phyloP scores from a whole-genome alignment of 2,888 invertebrate species.

The Anorthoa munda region DNA sequence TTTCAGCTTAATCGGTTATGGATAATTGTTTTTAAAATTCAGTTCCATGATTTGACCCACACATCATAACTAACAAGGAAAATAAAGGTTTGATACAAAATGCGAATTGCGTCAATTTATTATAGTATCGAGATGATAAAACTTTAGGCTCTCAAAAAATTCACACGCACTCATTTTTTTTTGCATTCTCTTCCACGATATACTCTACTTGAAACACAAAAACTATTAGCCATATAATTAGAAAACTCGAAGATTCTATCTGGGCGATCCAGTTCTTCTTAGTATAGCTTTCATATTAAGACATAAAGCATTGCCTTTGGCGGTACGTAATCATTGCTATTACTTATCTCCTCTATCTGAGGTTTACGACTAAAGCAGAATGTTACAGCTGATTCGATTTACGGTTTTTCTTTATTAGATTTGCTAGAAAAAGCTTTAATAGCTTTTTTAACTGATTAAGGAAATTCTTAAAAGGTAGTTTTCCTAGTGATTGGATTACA shows the following conservation, averaged over 20 bases:
- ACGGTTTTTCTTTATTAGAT: constrained; percentile 42
- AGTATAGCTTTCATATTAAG: constrained; percentile 52
- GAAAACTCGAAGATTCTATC: constrained; percentile 26
- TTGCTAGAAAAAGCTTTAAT: constrained; percentile 12
- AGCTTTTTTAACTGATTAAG: background rate
- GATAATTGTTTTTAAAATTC: too few relatives aligned
- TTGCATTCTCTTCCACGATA: background rate
- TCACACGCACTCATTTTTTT: background rate
- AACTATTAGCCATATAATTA: constrained; percentile 23
- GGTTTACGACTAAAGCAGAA: constrained; percentile 50
- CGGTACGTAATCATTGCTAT: constrained; percentile 37
- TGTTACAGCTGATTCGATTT: constrained; percentile 39
- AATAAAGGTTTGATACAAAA: too few relatives aligned
- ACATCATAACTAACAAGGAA: too few relatives aligned
- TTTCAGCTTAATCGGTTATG: too few relatives aligned
- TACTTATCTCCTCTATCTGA: constrained; percentile 24
- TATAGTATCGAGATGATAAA: too few relatives aligned
- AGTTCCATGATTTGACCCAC: too few relatives aligned
- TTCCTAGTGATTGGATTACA: background rate
- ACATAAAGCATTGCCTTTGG: constrained; percentile 54
- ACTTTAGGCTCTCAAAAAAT: background rate
- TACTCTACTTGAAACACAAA: background rate
- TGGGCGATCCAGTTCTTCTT: constrained; percentile 41
- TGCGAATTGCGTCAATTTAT: too few relatives aligned
- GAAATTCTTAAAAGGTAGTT: background rate